These are phyloP conservation scores for Neodon shergylaensis DNA, from an alignment of 2,113 vertebrate species.

Conservation along the genomic window DNA sequence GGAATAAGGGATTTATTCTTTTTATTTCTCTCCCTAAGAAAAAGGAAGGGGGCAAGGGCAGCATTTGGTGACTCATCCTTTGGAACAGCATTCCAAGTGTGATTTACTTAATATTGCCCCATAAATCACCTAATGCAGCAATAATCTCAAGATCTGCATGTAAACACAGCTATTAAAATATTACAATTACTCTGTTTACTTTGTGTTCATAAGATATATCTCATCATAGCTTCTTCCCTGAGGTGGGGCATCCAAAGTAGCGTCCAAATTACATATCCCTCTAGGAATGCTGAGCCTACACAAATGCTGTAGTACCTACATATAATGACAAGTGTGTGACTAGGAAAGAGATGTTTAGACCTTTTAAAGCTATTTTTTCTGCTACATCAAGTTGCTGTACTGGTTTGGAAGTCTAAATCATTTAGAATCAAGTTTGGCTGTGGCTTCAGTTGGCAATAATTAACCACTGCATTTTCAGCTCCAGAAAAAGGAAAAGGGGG, in stretches of 20 bases:
- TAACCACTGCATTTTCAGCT: constrained; percentile 43
- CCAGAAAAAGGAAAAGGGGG: constrained; percentile 34
- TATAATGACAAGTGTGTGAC: neutral
- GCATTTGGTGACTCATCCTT: constrained; percentile 66
- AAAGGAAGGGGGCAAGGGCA: constrained; percentile 54
- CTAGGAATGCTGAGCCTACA: constrained; percentile 58
- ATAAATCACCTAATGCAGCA: constrained; percentile 68
- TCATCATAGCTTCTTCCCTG: constrained; percentile 61
- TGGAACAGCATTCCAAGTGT: constrained; percentile 56
- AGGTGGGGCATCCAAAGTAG: constrained; percentile 60
- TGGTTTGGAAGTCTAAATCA: constrained; percentile 62
- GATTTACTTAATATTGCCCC: constrained; percentile 70
- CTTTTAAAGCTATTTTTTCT: constrained; percentile 14
- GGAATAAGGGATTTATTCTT: neutral
- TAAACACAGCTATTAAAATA: constrained; percentile 68
- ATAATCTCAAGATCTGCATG: constrained; percentile 76
- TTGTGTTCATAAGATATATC: constrained; percentile 60
- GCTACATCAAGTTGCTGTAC: constrained; percentile 21
- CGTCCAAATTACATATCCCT: constrained; percentile 49
- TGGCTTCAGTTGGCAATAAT: constrained; percentile 3
- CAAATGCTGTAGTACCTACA: neutral
- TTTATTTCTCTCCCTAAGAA: neutral
- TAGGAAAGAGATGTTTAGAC: neutral
- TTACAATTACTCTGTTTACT: constrained; percentile 75
- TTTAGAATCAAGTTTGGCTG: constrained; percentile 31